A percentile compares a stretch with the other conserved stretches of the same genome.
phyloP scores from a whole-genome alignment of 2,113 vertebrate genomes.

The Zosterops hypoxanthus region DNA sequence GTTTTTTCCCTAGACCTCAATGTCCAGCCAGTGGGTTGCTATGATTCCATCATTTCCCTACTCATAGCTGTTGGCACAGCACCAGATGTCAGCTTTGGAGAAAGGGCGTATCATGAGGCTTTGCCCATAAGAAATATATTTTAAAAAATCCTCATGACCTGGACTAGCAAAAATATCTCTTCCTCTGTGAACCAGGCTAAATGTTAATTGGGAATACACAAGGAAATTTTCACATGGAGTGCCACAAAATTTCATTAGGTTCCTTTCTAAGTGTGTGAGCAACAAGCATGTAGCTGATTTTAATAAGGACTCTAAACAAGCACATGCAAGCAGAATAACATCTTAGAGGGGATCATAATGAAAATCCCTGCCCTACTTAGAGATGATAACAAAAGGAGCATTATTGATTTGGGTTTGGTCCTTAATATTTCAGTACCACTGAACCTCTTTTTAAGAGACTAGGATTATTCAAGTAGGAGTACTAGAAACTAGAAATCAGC shows the following conservation, averaged over 20 bases:
- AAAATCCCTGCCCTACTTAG: not conserved
- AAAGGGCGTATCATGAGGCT: not conserved
- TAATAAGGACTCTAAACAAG: not conserved
- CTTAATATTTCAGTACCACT: not conserved
- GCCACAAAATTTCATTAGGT: not conserved
- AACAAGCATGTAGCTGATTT: not conserved
- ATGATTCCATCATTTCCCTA: not conserved
- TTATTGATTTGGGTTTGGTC: not conserved
- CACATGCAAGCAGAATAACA: not conserved
- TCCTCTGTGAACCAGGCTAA: not conserved
- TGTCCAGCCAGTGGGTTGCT: not conserved
- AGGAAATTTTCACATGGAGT: not conserved
- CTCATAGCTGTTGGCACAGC: not conserved
- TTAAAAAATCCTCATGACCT: accelerated
- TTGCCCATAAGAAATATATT: not conserved
- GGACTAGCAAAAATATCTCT: not conserved
- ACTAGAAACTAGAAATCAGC: not conserved
- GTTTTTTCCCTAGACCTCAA: not conserved
- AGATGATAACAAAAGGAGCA: not conserved
- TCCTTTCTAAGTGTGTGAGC: not conserved
- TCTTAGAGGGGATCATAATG: not conserved
- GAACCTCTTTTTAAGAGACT: not conserved
- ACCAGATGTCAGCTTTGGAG: not conserved
- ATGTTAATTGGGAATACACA: not conserved
- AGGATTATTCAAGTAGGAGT: not conserved